Base-by-base conservation (phyloP, 2,797 vertebrate genomes). In the Ctenopoma kingsleyae region DNA sequence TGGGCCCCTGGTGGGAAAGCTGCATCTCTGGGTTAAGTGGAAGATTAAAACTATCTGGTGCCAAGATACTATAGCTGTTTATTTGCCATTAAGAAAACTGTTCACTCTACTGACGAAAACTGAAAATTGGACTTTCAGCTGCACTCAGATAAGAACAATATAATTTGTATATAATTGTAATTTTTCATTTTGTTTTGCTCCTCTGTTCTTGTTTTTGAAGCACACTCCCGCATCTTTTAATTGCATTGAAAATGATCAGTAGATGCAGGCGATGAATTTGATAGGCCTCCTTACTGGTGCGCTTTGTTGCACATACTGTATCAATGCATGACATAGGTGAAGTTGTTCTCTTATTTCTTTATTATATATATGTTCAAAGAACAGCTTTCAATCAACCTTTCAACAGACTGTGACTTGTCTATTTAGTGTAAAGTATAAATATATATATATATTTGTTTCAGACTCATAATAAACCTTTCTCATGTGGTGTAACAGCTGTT, bases 381-480 rank as follows among this genome's bases (percentile, higher is more conserved):
- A 71, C 81, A 76, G 83, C 83, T 87, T 19, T 83, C 53, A 32
- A 19, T 74, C 41, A 35, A 75, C 64, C 67, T 80, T 76, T 86
- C 38, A 47, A 47, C 76, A 87, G 83, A 91, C 90, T 91, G 90
- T 93, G 91, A 92, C 69, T 51, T 82, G 67, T 85, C 70, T 75
- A 71, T 85, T 87, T 87, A 87, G 87, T 91, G 73, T 89, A 82
- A 79, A 82, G 82, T 73, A 69, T 5, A 20, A 5, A 22, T 79
- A 76, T 71, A 79, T 55, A 78, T 47, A 75, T 78, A 78, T 73
- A 78, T 74, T 59, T 82, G 68, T 71, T 88, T 80, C 88, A 68
- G 46, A 84, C 90, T 86, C 70, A 78, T 78, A 81, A 86, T 87
- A 84, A 84, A 91, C 61, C 74, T 74, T 53, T 60, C 72, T 61